Percentiles rank a stretch among this genome's conserved stretches.
phyloP scores from a whole-genome alignment of 2,888 invertebrate species.

The Tenthredo scrophulariae region DNA sequence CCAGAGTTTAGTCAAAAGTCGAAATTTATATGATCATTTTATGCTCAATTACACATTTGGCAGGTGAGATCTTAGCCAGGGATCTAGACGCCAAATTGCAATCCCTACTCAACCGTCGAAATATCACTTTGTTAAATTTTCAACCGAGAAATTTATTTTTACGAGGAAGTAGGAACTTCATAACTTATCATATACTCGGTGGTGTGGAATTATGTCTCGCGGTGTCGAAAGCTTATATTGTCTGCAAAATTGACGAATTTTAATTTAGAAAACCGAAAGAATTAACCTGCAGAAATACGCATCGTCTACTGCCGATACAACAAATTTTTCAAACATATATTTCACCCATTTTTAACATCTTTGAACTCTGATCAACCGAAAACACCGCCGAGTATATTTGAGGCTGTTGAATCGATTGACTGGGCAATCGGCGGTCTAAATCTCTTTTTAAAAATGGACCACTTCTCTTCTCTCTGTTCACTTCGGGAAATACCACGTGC shows the following conservation, averaged over 20 bases:
- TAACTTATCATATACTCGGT: slow-evolving; percentile 12
- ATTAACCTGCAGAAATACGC: background rate
- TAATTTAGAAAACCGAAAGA: background rate
- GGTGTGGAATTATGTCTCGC: background rate
- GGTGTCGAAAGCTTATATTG: background rate
- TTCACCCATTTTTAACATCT: background rate
- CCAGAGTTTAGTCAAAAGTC: background rate
- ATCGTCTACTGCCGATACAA: background rate
- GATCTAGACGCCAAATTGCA: background rate
- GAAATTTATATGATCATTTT: slow-evolving; percentile 15
- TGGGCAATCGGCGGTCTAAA: slow-evolving; percentile 19
- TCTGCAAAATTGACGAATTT: background rate
- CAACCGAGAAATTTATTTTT: background rate
- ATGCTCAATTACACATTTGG: slow-evolving; percentile 15
- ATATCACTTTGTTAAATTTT: background rate
- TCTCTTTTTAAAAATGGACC: slow-evolving; percentile 21
- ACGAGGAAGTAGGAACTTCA: background rate
- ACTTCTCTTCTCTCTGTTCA: background rate
- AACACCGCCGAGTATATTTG: background rate
- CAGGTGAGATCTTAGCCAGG: background rate
- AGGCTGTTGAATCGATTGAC: slow-evolving; percentile 6
- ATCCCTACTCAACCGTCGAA: slow-evolving; percentile 2
- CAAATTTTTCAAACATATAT: background rate
- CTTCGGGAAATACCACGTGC: slow-evolving; percentile 23
- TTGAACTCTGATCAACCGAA: background rate